Base-by-base conservation (phyloP, 2,888 invertebrate genomes). In the Ormyrus labotus region DNA sequence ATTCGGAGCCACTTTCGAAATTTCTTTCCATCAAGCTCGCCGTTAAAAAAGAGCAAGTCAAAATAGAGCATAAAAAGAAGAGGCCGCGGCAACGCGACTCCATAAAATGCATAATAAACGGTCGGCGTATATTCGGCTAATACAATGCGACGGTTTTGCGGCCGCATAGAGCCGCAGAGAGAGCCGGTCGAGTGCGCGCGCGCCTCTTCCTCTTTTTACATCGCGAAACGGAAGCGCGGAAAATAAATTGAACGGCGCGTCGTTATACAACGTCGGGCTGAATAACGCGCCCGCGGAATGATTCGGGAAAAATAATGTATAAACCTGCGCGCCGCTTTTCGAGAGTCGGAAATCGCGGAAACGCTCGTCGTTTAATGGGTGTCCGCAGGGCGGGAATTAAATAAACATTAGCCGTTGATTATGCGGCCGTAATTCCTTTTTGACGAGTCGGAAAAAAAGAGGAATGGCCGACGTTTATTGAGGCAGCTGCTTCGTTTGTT, bases 71-170 rank as follows among this genome's bases (percentile, higher is more conserved):
- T 67, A 57, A 10, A 57, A 57, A 67, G n/a, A 51, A 53, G n/a
- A 19, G 13, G 34, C 19, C 19, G 1, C 19, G 1, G 45, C 4
- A 53, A 19, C 34, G 34, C 51, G 51, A 13, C 9, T 10, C 53
- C 67, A 67, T 67, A 67, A 67, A 67, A 67, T 53, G 34, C 53
- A 53, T 67, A 85, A 85, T 85, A 85, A 85, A 85, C 83, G 85
- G 63, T 81, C 68, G 83, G 83, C 70, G 84, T 83, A 83, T 84
- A 83, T 84, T 81, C 80, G 83, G 82, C 80, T 85, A 84, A 85
- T 83, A 83, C 85, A 84, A 85, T 82, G 76, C 67, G 53, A 67
- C 53, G 51, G 67, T 53, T 19, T 53, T 34, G 53, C 51, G 67
- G 53, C n/a, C 10, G 7, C 5, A n/a, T n/a, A n/a, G n/a, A 2